phyloP scores from a whole-genome alignment of 2,888 invertebrate genomes.

The Idaea straminata region DNA sequence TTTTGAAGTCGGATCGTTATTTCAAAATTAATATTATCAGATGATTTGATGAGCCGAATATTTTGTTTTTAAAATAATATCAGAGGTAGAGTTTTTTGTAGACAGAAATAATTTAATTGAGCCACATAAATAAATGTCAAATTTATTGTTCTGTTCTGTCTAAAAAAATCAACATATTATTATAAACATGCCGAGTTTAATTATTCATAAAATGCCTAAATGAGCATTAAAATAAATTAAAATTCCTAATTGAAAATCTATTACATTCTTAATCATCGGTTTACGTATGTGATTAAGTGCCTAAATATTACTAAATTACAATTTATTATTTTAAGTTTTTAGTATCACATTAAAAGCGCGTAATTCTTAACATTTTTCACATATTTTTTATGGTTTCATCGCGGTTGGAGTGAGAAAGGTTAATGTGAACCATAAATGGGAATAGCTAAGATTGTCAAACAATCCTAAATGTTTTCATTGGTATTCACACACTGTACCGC shows the following conservation, averaged over 20 bases:
- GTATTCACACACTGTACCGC: neutral
- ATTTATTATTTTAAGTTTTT: neutral
- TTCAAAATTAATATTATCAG: neutral
- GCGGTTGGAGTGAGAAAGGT: neutral
- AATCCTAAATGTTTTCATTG: neutral
- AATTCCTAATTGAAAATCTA: neutral
- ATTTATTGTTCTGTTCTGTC: too few relatives aligned
- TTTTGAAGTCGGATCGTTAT: conserved; percentile 12
- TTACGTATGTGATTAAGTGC: neutral
- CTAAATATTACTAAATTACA: conserved; percentile 1
- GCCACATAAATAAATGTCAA: too few relatives aligned
- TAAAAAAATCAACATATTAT: too few relatives aligned
- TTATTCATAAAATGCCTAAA: neutral
- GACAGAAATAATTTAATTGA: neutral
- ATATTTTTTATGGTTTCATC: neutral
- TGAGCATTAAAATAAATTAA: neutral
- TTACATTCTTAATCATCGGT: neutral
- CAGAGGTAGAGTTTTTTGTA: too few relatives aligned
- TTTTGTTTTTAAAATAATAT: too few relatives aligned
- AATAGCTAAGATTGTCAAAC: neutral
- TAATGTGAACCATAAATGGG: neutral
- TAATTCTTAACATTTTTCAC: neutral
- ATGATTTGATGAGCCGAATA: neutral
- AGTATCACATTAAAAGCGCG: neutral
- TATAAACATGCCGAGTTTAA: neutral